Evolutionary conservation across 2,113 vertebrate species (phyloP), one percentile per base, ranked within the genome.

Genomic region (Apistogramma diplotaenia): DNA sequence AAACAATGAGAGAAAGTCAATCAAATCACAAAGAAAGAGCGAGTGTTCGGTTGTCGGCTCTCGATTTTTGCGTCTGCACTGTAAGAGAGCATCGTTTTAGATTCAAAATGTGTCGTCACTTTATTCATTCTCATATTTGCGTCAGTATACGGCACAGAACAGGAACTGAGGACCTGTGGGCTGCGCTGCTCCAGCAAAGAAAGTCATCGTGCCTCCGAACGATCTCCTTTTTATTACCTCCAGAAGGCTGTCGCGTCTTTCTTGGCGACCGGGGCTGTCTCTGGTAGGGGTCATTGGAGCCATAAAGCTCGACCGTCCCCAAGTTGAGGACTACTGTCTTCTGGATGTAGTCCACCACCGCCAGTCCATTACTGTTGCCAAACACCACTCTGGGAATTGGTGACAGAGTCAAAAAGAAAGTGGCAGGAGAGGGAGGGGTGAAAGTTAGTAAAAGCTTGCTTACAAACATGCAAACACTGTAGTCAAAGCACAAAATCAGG

Each of bases 261-360:
- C 98, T 96, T 15, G 98, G 98, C 43, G 98, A 99, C 49, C 97
- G 95, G 2, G 97, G 97, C 89, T 99, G 98, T 91, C 98, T 97
- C 93, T 99, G 97, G 83, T 98, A 99, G 23, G 98, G 98, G 91
- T 99, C 98, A 40, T 96, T 98, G 78, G 97, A 97, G 80, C 97
- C 97, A 40, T 99, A 99, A 40, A 99, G 91, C 83, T 99, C 98
- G 75, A 98, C 90, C 27, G 97, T 98, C 81, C 97, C 96, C 83
- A 99, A 92, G 92, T 99, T 99, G 65, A 99, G 96, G 3, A 99
- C 95, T 4, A 98, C 96, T 4, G 97, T 96, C 94, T 98, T 99
- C 96, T 99, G 98, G 77, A 99, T 92, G 90, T 99, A 99, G 96
- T 99, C 98, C 80, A 99, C 97, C 89, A 99, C 96, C 0, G 97